phyloP scores from a whole-genome alignment of 2,113 vertebrate species.

The Myotis davidii region DNA sequence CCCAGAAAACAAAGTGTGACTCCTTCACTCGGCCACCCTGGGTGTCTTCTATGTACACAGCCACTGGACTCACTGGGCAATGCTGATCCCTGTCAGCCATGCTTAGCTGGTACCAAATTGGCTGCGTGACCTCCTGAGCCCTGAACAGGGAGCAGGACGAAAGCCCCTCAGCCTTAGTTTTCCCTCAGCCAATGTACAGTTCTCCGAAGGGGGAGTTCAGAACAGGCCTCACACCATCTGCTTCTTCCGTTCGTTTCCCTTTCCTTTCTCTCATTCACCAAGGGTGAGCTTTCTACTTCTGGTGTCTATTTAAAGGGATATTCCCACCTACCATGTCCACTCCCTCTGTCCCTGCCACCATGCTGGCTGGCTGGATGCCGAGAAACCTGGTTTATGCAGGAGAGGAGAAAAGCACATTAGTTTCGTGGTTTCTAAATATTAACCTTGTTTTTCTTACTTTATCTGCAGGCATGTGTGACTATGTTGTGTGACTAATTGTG shows the following conservation, averaged over 20 bases:
- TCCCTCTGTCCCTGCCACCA: background rate
- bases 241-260: background rate
- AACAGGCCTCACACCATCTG: background rate
- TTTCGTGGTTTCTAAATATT: slow-evolving; percentile 21
- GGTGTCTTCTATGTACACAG: background rate
- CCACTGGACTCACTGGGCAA: too few species aligned
- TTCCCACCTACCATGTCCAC: background rate
- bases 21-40: fast-evolving
- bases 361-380: background rate
- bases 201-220: background rate
- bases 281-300: background rate
- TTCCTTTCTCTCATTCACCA: background rate
- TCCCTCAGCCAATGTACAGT: background rate
- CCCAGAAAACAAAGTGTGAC: background rate
- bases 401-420: background rate
- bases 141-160: background rate
- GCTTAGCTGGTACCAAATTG: background rate
- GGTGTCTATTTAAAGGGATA: background rate
- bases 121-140: background rate
- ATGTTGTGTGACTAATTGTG: background rate
- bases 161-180: background rate
- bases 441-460: background rate
- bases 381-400: background rate
- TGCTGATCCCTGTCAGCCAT: background rate
- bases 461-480: background rate